Evolutionary conservation across 2,888 invertebrate genomes (phyloP), one percentile per base, ranked within the genome.

Genomic region (Pachydiplax longipennis): DNA sequence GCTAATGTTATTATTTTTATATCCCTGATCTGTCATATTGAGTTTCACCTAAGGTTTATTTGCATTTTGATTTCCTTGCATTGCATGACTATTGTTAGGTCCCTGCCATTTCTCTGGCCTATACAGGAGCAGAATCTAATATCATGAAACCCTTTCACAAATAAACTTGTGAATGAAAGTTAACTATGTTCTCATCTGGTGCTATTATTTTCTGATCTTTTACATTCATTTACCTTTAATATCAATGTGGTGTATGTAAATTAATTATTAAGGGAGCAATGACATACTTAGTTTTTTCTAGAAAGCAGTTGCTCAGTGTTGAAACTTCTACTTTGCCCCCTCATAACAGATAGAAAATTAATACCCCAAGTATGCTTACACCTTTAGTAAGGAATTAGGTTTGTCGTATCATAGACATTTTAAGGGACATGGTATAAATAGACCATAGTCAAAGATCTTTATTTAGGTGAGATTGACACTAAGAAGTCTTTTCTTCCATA

Each of bases 101-200:
- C 94, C 98, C 98, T 93, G 98, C 98, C 93, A 98, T 98, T 94
- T 98, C 98, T 92, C 95, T 98, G 94, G 98, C 98, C 93, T 98
- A 98, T 95, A 98, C 98, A 95, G 95, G 96, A 93, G 97, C 98
- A 92, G 98, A 98, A 95, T 96, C 97, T 92, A 98, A 98, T 95
- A 98, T 98, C 94, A 98, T 98, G 98, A 98, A 97, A 98, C 94
- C 98, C 98, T 93, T 96, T 96, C 95, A 96, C 96, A 94, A 98
- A 98, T 96, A 98, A 98, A 95, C 97, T 98, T 94, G 98, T 98
- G 95, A 98, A 98, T 95, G 97, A 97, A 96, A 98, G 98, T 97
- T 98, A 96, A 92, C 92, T 90, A 90, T 80, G 65, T 65, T 44
- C 80, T 87, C 90, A 87, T 87, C 87, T 87, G 87, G 58, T 87